Evolutionary conservation across 2,888 invertebrate species (phyloP), one percentile per base, ranked within the genome.

Genomic region (Polietes domitor): DNA sequence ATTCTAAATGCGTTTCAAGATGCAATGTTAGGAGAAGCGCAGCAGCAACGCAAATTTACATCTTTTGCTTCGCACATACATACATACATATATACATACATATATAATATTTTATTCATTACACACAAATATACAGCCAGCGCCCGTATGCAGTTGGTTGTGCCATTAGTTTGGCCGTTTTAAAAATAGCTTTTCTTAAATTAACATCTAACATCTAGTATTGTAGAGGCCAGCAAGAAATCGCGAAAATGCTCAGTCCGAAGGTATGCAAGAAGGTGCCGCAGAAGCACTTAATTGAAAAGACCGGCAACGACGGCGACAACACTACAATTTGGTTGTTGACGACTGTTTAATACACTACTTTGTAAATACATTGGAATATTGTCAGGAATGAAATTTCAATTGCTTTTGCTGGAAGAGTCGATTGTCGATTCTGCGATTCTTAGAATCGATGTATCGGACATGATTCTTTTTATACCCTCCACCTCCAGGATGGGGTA

Each of bases 121-220:
- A 21, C 43, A 43, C 50, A 28, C 47, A 73, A 15, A 55, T 37
- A n/a, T 12, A 37, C 50, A 72, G 12, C 58, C 68, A 55, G 61
- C 75, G 41, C 41, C 53, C 71, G 63, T 63, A 17, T 68, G 21
- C 50, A 53, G 4, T 7, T 77, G 41, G 21, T 55, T 63, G 70
- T 55, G 65, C 55, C 28, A 77, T 71, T 70, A 80, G 70, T 80
- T 80, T 19, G 21, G 61, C 9, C 19, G 15, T 76, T 72, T 68
- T 84, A 84, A 81, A 84, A 84, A 84, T 84, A 84, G 84, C 63
- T 28, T 53, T 72, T 80, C 72, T 80, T 77, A 80, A 77, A 83
- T 80, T 84, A 84, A 84, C 9, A 74, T 77, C 70, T 84, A 84
- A 84, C 9, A 21, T 61, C 61, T 61, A 61, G 61, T 17, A 28